Percentiles rank a stretch among this genome's conserved stretches.
Evolutionary conservation across 2,888 invertebrate species (phyloP).

Genomic region (Cybosia mesomella): DNA sequence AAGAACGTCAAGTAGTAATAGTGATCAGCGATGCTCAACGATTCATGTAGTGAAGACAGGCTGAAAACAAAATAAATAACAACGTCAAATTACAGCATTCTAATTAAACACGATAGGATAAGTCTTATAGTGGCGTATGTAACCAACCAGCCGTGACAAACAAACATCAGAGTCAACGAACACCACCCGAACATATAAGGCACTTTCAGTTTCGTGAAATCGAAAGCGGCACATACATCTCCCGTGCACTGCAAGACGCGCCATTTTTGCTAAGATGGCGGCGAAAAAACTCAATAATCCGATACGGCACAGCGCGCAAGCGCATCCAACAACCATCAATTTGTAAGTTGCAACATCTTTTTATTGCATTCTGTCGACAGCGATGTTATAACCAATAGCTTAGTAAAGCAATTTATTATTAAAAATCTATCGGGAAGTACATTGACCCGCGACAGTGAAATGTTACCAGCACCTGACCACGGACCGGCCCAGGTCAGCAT

Average conservation of each 20-base stretch:
- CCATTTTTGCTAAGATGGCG: slow-evolving; percentile 79
- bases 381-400: background rate
- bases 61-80: slow-evolving; percentile 77
- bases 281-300: slow-evolving; percentile 77
- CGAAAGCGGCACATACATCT: slow-evolving; percentile 81
- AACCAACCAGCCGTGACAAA: slow-evolving; percentile 82
- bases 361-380: slow-evolving; percentile 45
- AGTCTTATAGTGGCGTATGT: slow-evolving; percentile 63
- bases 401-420: slow-evolving; percentile 21
- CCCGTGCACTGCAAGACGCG: slow-evolving; percentile 68
- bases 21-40: slow-evolving; percentile 63
- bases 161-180: slow-evolving; percentile 84
- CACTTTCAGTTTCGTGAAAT: slow-evolving; percentile 86
- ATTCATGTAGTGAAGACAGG: slow-evolving; percentile 63
- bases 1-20: slow-evolving; percentile 65
- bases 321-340: slow-evolving; percentile 69
- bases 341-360: slow-evolving; percentile 68
- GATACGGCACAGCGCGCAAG: slow-evolving; percentile 70
- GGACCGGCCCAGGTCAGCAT: slow-evolving; percentile 56
- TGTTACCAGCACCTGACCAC: slow-evolving; percentile 68
- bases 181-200: slow-evolving; percentile 82
- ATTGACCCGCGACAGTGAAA: slow-evolving; percentile 80
- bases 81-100: slow-evolving; percentile 76
- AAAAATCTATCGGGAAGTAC: slow-evolving; percentile 56
- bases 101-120: slow-evolving; percentile 75